Conservation (phyloP, 2,113 vertebrate genomes). For the Motacilla alba region DNA sequence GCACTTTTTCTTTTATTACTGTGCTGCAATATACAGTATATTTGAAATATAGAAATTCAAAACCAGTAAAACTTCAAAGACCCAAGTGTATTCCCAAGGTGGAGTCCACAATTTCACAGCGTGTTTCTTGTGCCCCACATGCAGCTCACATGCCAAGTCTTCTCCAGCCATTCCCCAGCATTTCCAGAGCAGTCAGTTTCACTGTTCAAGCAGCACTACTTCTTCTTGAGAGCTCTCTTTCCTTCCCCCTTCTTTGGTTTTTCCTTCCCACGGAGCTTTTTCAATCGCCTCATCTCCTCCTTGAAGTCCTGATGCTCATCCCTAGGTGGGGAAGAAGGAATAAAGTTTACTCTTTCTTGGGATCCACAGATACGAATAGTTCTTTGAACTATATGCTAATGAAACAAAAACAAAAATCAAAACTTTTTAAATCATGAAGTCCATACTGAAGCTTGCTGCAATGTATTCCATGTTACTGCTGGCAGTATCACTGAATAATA, state of each 20-base stretch:
- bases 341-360: background rate
- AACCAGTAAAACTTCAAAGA: background rate
- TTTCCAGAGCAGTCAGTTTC: background rate
- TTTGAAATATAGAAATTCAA: background rate
- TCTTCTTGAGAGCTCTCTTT: constrained; percentile 88
- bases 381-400: background rate
- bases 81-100: background rate
- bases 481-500: background rate
- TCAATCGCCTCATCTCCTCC: constrained; percentile 89
- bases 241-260: constrained; percentile 94
- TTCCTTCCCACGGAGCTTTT: constrained; percentile 91
- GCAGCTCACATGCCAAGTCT: background rate
- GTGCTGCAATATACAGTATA: background rate
- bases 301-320: constrained; percentile 97
- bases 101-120: background rate
- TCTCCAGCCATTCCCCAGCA: background rate
- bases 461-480: background rate
- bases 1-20: background rate
- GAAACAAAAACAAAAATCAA: background rate
- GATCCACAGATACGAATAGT: background rate
- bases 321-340: constrained; percentile 62
- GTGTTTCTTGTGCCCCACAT: background rate
- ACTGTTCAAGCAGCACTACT: constrained; percentile 60
- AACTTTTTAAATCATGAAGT: background rate
- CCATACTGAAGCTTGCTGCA: background rate